A percentile compares a stretch with the other conserved stretches of the same genome.
phyloP scores from a whole-genome alignment of 2,888 invertebrate genomes.

The Harmothoe impar region DNA sequence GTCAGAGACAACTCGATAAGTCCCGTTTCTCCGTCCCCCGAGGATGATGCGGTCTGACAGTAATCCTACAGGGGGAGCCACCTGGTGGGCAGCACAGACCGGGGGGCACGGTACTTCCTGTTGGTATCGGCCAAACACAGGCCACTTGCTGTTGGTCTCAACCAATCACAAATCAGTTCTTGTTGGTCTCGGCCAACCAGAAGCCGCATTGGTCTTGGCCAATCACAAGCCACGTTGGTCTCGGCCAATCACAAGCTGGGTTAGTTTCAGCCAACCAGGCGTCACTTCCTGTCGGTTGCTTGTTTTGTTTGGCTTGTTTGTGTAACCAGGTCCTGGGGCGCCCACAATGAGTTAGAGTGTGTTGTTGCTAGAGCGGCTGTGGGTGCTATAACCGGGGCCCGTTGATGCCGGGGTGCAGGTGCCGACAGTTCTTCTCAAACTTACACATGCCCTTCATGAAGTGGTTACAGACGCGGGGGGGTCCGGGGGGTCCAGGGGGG shows the following conservation, averaged over 20 bases:
- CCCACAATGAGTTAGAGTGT: neutral
- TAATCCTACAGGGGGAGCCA: neutral
- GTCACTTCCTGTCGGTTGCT: too few relatives aligned
- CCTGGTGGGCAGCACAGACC: neutral
- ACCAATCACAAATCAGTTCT: neutral
- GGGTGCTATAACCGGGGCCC: constrained; percentile 72
- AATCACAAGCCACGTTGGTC: neutral
- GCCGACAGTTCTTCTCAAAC: constrained; percentile 92
- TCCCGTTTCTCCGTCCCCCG: neutral
- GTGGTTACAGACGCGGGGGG: constrained; percentile 69
- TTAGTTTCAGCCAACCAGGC: too few relatives aligned
- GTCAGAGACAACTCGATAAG: too few relatives aligned
- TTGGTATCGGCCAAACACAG: neutral
- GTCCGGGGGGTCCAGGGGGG: neutral
- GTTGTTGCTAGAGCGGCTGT: neutral
- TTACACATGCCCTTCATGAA: constrained; percentile 88
- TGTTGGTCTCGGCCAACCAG: neutral
- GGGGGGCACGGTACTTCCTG: neutral
- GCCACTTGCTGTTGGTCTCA: neutral
- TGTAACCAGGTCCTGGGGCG: neutral
- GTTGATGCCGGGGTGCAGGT: constrained; percentile 89
- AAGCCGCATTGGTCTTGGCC: neutral
- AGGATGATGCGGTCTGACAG: too few relatives aligned
- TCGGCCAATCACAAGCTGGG: neutral
- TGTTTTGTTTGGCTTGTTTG: too few relatives aligned